Percentiles rank a stretch among this genome's conserved stretches.
phyloP scores from a whole-genome alignment of 1,140 invertebrate species.

The Elysia chlorotica region DNA sequence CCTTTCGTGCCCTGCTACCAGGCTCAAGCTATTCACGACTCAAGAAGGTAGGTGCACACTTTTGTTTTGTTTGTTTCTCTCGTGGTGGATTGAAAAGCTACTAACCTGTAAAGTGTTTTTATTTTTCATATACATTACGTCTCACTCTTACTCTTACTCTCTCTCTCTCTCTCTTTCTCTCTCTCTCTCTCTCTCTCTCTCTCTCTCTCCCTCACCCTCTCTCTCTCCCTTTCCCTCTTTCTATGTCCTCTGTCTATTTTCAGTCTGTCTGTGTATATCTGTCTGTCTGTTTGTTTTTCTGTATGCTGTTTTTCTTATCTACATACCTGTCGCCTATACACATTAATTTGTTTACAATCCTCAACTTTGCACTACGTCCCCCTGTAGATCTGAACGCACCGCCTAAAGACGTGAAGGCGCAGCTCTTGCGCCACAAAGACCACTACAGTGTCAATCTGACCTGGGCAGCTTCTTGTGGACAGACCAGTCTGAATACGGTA shows the following conservation, averaged over 20 bases:
- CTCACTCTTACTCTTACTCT: slow-evolving; percentile 1
- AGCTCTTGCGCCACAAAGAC: not conserved
- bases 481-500: not conserved
- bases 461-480: not conserved
- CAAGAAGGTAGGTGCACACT: slow-evolving; percentile 2
- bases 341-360: too few species aligned
- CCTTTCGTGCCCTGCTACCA: not conserved
- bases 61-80: not conserved
- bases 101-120: too few species aligned
- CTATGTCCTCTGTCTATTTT: not conserved
- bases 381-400: not conserved
- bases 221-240: not conserved
- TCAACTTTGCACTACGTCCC: too few species aligned
- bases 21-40: not conserved
- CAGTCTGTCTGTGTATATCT: too few species aligned
- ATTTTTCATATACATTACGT: too few species aligned
- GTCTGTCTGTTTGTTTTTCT: too few species aligned
- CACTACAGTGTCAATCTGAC: not conserved
- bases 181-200: slow-evolving; percentile 4
- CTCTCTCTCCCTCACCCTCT: not conserved
- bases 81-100: too few species aligned
- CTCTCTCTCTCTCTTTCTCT: not conserved
- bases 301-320: too few species aligned
- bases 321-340: too few species aligned
- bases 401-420: not conserved